Percentiles rank a stretch among this genome's conserved stretches.
These are phyloP conservation scores for Lapara coniferarum DNA, from an alignment of 2,888 invertebrate genomes.

Conservation along the genomic window DNA sequence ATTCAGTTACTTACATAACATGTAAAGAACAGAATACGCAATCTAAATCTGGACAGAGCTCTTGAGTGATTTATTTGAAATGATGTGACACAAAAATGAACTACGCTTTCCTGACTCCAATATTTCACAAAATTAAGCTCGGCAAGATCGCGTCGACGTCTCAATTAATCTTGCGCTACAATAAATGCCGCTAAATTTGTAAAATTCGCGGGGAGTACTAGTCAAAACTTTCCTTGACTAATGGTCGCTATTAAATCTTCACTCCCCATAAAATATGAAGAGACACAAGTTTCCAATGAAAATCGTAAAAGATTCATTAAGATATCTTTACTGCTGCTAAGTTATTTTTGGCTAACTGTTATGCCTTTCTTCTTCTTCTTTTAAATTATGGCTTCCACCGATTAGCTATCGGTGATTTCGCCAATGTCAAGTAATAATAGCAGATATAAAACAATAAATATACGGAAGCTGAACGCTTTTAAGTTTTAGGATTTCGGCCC, in stretches of 20 bases:
- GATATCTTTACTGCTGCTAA: too few relatives aligned
- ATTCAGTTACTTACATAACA: too few relatives aligned
- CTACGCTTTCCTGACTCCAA: conserved; percentile 34
- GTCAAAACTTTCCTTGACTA: conserved; percentile 52
- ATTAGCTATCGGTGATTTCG: too few relatives aligned
- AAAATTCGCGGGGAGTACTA: conserved; percentile 45
- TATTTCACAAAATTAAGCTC: conserved; percentile 40
- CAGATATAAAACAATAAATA: too few relatives aligned
- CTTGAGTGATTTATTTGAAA: conserved; percentile 14
- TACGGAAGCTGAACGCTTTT: too few relatives aligned
- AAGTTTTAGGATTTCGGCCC: too few relatives aligned
- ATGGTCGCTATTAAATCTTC: conserved; percentile 44
- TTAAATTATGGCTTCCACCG: too few relatives aligned
- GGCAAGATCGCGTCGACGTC: conserved; percentile 34
- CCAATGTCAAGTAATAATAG: too few relatives aligned
- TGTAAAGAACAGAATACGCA: background rate
- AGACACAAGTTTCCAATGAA: background rate
- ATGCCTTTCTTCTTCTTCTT: too few relatives aligned
- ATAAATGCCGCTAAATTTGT: conserved; percentile 53
- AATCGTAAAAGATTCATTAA: background rate
- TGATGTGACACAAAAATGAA: conserved; percentile 25
- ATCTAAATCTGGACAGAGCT: background rate
- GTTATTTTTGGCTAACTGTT: too few relatives aligned
- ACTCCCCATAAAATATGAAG: conserved; percentile 40
- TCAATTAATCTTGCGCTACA: conserved; percentile 55